Percentiles rank a stretch among this genome's conserved stretches.
Conservation (phyloP, 2,113 vertebrate genomes). For the Entelurus aequoreus region DNA sequence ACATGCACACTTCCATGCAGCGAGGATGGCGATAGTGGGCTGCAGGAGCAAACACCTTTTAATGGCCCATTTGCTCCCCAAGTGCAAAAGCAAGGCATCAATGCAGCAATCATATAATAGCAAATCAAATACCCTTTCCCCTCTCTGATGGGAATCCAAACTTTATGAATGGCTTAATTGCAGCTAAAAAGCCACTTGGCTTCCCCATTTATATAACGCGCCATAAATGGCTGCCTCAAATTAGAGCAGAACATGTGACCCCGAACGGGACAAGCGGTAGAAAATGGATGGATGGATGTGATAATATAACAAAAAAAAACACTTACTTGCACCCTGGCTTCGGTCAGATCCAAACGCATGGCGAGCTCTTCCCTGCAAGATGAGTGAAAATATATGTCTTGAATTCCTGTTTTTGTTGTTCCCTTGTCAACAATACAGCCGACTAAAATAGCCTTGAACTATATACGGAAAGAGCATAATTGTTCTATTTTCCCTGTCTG, state of each 20-base stretch:
- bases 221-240: constrained; percentile 63
- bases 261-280: too few species aligned
- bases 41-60: constrained; percentile 87
- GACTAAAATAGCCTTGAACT: constrained; percentile 52
- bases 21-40: constrained; percentile 43
- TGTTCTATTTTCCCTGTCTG: constrained; percentile 65
- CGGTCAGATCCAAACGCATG: constrained; percentile 96
- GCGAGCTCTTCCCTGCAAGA: constrained; percentile 91
- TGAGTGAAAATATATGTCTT: constrained; percentile 25
- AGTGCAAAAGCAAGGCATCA: constrained; percentile 90
- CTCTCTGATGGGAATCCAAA: constrained; percentile 88
- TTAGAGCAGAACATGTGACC: constrained; percentile 5
- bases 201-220: constrained; percentile 44
- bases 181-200: constrained; percentile 80
- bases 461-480: constrained; percentile 55
- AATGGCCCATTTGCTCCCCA: constrained; percentile 90
- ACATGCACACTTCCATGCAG: constrained; percentile 85
- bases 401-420: constrained; percentile 63
- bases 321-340: constrained; percentile 96
- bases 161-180: constrained; percentile 91
- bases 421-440: constrained; percentile 60
- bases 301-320: constrained; percentile 15
- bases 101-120: constrained; percentile 97
- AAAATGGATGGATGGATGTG: neutral
- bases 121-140: constrained; percentile 84